phyloP scores from a whole-genome alignment of 2,113 vertebrate species.

The Rhinoderma darwinii region DNA sequence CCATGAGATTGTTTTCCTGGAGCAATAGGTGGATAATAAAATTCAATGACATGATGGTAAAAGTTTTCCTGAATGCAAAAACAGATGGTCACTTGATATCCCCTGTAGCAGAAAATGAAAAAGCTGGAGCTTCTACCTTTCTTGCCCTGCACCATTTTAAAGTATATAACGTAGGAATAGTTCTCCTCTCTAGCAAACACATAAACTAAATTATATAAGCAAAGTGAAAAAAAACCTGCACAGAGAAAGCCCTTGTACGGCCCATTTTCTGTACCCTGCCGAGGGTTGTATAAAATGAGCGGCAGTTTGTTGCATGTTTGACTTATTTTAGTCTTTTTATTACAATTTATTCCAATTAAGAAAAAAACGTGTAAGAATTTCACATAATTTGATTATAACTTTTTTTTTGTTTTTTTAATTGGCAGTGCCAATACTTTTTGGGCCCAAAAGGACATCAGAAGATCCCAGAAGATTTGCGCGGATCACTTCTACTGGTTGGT shows the following conservation, averaged over 20 bases:
- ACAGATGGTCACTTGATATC: conserved; percentile 9
- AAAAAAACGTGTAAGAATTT: background rate
- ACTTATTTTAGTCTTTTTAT: background rate
- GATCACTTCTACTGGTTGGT: no score
- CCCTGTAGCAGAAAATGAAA: background rate
- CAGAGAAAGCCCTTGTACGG: background rate
- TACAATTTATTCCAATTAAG: background rate
- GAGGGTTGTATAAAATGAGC: background rate
- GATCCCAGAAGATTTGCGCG: no score
- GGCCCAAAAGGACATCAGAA: no score
- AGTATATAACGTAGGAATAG: background rate
- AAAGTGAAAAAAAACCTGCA: background rate
- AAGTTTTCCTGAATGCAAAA: conserved; percentile 29
- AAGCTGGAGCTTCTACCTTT: background rate
- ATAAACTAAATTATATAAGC: background rate
- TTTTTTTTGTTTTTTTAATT: background rate
- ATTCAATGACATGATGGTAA: conserved; percentile 21
- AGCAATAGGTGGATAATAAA: conserved; percentile 26
- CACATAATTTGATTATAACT: background rate
- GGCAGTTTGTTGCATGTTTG: background rate
- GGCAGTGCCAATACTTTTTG: no score
- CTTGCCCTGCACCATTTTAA: background rate
- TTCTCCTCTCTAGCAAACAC: background rate
- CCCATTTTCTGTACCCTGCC: background rate
- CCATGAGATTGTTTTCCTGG: conserved; percentile 15